A percentile compares a stretch with the other conserved stretches of the same genome.
Conservation (phyloP, 2,888 invertebrate species). For the Sarcophaga caerulescens region DNA sequence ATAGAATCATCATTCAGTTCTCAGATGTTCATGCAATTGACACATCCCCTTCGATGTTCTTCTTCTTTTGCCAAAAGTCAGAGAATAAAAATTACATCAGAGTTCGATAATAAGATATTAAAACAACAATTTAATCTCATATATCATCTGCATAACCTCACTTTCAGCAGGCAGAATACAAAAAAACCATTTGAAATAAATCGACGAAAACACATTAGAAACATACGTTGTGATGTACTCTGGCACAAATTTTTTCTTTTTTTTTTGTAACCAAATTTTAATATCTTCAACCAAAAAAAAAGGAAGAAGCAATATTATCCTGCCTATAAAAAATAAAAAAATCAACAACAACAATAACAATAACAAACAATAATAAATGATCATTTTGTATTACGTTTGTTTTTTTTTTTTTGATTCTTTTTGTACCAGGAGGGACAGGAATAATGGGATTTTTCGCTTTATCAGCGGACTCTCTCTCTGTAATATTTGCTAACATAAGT, state of each 20-base stretch:
- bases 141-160: slow-evolving; percentile 46
- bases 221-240: slow-evolving; percentile 70
- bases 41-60: slow-evolving; percentile 57
- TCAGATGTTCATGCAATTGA: slow-evolving; percentile 38
- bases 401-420: slow-evolving; percentile 53
- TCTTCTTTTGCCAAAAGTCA: background rate
- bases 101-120: slow-evolving; percentile 57
- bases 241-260: background rate
- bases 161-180: slow-evolving; percentile 45
- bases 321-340: background rate
- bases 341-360: too few species aligned
- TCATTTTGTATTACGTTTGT: slow-evolving; percentile 74
- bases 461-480: slow-evolving; percentile 61
- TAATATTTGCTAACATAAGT: slow-evolving; percentile 16
- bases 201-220: slow-evolving; percentile 75
- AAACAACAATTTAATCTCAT: slow-evolving; percentile 56
- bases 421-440: slow-evolving; percentile 68
- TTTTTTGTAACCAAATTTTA: slow-evolving; percentile 27
- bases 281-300: slow-evolving; percentile 35
- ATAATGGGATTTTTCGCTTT: slow-evolving; percentile 75
- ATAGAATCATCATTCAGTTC: slow-evolving; percentile 38
- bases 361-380: slow-evolving; percentile 75
- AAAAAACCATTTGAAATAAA: slow-evolving; percentile 65
- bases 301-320: background rate
- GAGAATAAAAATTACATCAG: slow-evolving; percentile 41